Conservation (phyloP, 2,888 invertebrate genomes). For the Aleiodes leptofemur region DNA sequence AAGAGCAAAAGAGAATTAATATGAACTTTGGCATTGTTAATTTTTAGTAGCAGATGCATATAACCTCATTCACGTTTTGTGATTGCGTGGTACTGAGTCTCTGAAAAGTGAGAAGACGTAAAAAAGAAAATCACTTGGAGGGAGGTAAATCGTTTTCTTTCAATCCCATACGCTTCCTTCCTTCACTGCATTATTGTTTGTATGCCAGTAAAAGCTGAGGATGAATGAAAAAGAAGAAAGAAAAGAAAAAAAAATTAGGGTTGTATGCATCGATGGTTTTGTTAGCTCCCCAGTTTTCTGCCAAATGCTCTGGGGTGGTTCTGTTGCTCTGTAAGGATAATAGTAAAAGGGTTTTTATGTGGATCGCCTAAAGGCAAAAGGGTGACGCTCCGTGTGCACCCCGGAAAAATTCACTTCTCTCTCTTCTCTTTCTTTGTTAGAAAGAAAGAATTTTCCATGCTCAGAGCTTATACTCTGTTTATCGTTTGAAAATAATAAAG, state of each 20-base stretch:
- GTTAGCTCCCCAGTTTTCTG: slow-evolving; percentile 39
- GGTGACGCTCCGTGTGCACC: slow-evolving; percentile 20
- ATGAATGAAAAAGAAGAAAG: slow-evolving; percentile 43
- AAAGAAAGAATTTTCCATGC: slow-evolving; percentile 20
- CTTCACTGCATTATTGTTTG: slow-evolving; percentile 25
- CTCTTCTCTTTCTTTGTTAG: slow-evolving; percentile 26
- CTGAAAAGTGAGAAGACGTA: slow-evolving; percentile 36
- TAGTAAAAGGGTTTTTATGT: slow-evolving; percentile 55
- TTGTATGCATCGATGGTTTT: slow-evolving; percentile 58
- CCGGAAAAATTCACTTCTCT: slow-evolving; percentile 32
- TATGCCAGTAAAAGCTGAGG: slow-evolving; percentile 31
- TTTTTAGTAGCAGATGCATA: slow-evolving; percentile 54
- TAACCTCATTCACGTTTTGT: slow-evolving; percentile 50
- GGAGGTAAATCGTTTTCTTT: slow-evolving; percentile 51
- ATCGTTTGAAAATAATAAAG: slow-evolving; percentile 37
- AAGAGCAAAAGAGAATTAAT: background rate
- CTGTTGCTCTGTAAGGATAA: slow-evolving; percentile 47
- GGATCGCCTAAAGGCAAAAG: slow-evolving; percentile 33
- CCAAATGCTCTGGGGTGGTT: slow-evolving; percentile 48
- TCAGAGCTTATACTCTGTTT: slow-evolving; percentile 39
- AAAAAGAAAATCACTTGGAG: slow-evolving; percentile 23
- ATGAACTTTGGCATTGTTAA: slow-evolving; percentile 26
- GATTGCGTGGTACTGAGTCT: slow-evolving; percentile 56
- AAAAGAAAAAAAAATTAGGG: slow-evolving; percentile 50
- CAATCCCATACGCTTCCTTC: slow-evolving; percentile 31